phyloP scores from a whole-genome alignment of 2,888 invertebrate species.

The Xestia sexstrigata region DNA sequence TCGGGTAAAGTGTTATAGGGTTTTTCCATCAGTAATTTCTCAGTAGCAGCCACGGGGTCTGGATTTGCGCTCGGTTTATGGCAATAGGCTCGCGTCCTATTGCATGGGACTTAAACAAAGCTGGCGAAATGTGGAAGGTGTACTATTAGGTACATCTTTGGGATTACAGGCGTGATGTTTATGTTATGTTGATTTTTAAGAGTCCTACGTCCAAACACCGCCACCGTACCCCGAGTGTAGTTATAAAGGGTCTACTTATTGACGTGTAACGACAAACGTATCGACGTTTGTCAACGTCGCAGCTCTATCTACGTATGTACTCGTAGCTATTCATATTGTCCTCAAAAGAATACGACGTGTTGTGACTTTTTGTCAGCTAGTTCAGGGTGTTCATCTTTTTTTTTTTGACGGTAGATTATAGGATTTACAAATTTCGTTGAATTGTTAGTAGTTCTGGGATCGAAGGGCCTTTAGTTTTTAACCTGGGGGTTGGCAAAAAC shows the following conservation, averaged over 20 bases:
- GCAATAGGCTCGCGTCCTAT: too few relatives aligned
- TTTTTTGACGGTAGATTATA: not conserved
- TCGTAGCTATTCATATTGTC: slow-evolving; percentile 67
- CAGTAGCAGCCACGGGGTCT: too few relatives aligned
- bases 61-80: too few relatives aligned
- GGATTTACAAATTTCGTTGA: not conserved
- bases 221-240: slow-evolving; percentile 14
- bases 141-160: too few relatives aligned
- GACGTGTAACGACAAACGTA: slow-evolving; percentile 83
- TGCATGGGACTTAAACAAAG: too few relatives aligned
- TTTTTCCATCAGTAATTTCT: too few relatives aligned
- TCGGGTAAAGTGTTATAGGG: too few relatives aligned
- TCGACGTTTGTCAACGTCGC: slow-evolving; percentile 80
- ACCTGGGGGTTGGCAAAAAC: too few relatives aligned
- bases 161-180: too few relatives aligned
- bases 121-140: too few relatives aligned
- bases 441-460: not conserved
- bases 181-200: too few relatives aligned
- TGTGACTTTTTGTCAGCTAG: slow-evolving; percentile 25
- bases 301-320: slow-evolving; percentile 53
- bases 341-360: slow-evolving; percentile 49
- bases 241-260: slow-evolving; percentile 72
- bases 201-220: not conserved
- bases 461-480: not conserved
- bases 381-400: slow-evolving; percentile 34